These are phyloP conservation scores for Sebastiscus tertius DNA, from an alignment of 2,797 vertebrate species.

Conservation along the genomic window DNA sequence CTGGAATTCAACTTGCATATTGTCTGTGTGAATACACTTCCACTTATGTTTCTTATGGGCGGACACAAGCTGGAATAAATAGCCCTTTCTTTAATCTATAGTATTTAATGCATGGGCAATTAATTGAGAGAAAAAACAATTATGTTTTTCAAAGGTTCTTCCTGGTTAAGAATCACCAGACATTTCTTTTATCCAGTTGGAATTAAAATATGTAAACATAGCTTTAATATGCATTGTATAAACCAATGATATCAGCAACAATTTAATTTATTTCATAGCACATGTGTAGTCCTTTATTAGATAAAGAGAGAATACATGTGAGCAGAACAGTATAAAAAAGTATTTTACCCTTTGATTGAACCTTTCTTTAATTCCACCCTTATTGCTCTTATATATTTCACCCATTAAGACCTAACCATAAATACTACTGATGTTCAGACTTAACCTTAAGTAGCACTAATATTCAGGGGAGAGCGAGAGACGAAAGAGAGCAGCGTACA, in stretches of 20 bases:
- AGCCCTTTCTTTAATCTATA: not conserved
- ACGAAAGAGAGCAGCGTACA: slow-evolving; percentile 80
- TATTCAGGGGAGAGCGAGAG: slow-evolving; percentile 46
- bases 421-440: slow-evolving; percentile 79
- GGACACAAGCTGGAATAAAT: not conserved
- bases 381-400: slow-evolving; percentile 49
- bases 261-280: not conserved
- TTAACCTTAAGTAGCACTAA: slow-evolving; percentile 43
- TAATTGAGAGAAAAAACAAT: not conserved
- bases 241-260: not conserved
- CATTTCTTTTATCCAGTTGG: not conserved
- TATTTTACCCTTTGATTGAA: slow-evolving; percentile 21
- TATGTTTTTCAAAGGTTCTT: not conserved
- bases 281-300: not conserved
- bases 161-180: not conserved
- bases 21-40: not conserved
- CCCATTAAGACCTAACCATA: slow-evolving; percentile 76
- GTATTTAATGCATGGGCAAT: not conserved
- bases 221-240: not conserved
- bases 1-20: not conserved
- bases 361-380: slow-evolving; percentile 14
- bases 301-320: not conserved
- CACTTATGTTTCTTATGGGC: not conserved
- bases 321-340: not conserved
- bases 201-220: slow-evolving; percentile 2